Evolutionary conservation across 37 sponge, comb jelly and placozoan genomes (phyloP).

Genomic region (Sycon ciliatum): DNA sequence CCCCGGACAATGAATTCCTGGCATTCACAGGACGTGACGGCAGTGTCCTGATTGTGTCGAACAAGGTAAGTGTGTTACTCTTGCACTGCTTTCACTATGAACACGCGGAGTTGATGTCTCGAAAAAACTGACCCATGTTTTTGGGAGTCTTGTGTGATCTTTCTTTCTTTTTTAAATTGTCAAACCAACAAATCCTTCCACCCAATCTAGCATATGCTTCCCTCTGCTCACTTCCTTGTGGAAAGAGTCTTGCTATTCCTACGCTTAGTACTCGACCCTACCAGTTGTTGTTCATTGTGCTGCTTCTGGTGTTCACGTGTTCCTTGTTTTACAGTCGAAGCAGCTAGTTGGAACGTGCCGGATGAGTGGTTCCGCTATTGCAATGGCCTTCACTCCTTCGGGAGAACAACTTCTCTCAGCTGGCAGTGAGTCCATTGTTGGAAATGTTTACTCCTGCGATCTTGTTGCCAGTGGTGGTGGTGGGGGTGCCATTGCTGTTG

Average conservation of each 20-base stretch:
- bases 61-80: constrained; percentile 58
- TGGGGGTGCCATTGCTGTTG: background rate
- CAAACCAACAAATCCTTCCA: too few relatives aligned
- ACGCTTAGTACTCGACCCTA: background rate
- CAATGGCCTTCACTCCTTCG: constrained; percentile 59
- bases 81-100: too few relatives aligned
- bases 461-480: background rate
- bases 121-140: too few relatives aligned
- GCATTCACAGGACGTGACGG: constrained; percentile 79
- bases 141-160: too few relatives aligned
- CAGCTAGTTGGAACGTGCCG: constrained; percentile 80
- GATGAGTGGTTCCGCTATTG: constrained; percentile 77
- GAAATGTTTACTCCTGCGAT: background rate
- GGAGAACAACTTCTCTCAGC: constrained; percentile 42
- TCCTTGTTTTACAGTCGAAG: constrained; percentile 56
- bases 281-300: background rate
- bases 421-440: constrained; percentile 55
- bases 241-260: too few relatives aligned
- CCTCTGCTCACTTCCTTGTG: too few relatives aligned
- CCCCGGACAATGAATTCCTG: constrained; percentile 66
- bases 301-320: too few relatives aligned
- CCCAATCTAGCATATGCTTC: too few relatives aligned
- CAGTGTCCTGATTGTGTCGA: constrained; percentile 65
- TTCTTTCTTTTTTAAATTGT: too few relatives aligned
- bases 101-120: too few relatives aligned